A percentile compares a stretch with the other conserved stretches of the same genome.
phyloP scores from a whole-genome alignment of 2,888 invertebrate genomes.

The Agrotis exclamationis region DNA sequence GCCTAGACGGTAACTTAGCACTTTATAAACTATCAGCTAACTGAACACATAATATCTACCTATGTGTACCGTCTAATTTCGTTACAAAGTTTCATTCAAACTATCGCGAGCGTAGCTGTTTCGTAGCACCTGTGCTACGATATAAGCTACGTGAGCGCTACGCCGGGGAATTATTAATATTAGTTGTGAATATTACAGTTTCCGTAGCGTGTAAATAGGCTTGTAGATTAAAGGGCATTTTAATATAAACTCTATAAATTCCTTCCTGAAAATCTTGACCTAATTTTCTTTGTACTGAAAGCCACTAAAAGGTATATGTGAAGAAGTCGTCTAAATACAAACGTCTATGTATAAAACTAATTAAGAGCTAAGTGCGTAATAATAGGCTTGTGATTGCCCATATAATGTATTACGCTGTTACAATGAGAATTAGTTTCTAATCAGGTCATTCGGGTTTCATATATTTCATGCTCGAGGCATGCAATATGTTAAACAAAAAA shows the following conservation, averaged over 20 bases:
- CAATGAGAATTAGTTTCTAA: conserved; percentile 47
- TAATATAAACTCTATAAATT: conserved; percentile 20
- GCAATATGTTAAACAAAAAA: background rate
- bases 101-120: conserved; percentile 67
- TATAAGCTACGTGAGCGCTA: conserved; percentile 67
- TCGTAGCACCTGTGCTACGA: conserved; percentile 77
- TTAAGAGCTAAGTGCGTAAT: conserved; percentile 9
- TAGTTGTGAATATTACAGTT: conserved; percentile 61
- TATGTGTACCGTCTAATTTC: conserved; percentile 50
- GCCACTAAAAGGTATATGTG: conserved; percentile 34
- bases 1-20: conserved; percentile 44
- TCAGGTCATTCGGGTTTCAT: conserved; percentile 52
- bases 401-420: conserved; percentile 11
- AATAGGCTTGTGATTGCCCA: conserved; percentile 25
- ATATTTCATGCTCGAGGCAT: conserved; percentile 14
- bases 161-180: conserved; percentile 64
- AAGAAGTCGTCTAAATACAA: conserved; percentile 35
- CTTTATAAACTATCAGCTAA: conserved; percentile 49
- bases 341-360: conserved; percentile 13
- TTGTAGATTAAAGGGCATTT: conserved; percentile 34
- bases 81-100: conserved; percentile 73
- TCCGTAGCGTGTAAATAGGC: conserved; percentile 49
- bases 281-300: conserved; percentile 18
- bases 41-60: conserved; percentile 28
- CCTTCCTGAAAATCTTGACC: conserved; percentile 20